phyloP scores from a whole-genome alignment of 2,797 vertebrate genomes.

The Scolopax rusticola region DNA sequence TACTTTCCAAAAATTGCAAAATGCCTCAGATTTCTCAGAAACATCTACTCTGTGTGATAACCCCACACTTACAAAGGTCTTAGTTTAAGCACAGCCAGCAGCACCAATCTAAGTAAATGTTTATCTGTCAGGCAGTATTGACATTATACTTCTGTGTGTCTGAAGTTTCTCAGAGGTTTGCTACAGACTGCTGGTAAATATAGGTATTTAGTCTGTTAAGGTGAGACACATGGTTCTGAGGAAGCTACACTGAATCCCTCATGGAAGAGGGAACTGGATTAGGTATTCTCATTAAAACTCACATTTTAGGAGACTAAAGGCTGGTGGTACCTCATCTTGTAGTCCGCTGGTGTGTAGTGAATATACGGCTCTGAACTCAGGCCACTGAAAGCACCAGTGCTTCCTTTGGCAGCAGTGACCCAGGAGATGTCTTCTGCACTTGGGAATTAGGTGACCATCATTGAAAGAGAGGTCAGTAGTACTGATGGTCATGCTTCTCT shows the following conservation, averaged over 20 bases:
- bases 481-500: constrained; percentile 82
- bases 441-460: constrained; percentile 52
- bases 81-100: neutral
- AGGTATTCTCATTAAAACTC: neutral
- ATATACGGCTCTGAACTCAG: constrained; percentile 62
- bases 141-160: neutral
- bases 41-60: neutral
- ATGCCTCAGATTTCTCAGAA: neutral
- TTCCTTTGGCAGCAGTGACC: constrained; percentile 78
- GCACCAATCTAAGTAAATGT: neutral
- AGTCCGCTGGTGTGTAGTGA: constrained; percentile 78
- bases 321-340: constrained; percentile 77
- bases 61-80: neutral
- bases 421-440: constrained; percentile 69
- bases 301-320: neutral
- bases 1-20: neutral
- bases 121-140: neutral
- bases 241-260: neutral
- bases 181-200: neutral
- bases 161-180: neutral
- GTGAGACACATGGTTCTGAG: neutral
- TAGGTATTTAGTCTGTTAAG: neutral
- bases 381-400: constrained; percentile 63
- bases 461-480: constrained; percentile 66
- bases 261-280: neutral